Evolutionary conservation across 2,797 vertebrate species (phyloP), one percentile per base, ranked within the genome.

Genomic region (Nasua narica): DNA sequence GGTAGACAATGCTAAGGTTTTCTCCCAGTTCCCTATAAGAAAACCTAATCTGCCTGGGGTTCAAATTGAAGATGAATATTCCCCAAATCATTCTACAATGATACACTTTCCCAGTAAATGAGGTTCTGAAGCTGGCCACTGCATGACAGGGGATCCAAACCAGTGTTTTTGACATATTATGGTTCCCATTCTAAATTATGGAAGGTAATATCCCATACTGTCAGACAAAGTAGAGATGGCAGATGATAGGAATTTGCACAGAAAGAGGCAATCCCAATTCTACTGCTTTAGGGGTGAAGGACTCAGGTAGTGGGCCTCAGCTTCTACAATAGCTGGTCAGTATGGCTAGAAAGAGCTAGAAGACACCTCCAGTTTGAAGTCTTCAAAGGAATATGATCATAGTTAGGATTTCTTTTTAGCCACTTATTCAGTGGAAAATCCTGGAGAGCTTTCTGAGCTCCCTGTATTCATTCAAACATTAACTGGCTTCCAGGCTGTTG

Each of bases 351-450:
- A 29, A 82, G 32, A 82, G 77, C 29, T 46, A 90, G 10, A 92
- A 76, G 52, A 15, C 9, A 69, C 18, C 37, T 83, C n/a, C 35
- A 54, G 37, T 67, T 56, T 67, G n/a, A 96, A 85, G 62, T 69
- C 60, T 86, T 92, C 25, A 46, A 78, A 89, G 48, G 43, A 86
- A 85, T 15, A 29, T 82, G n/a, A 46, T 67, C 65, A 58, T 12
- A 91, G 43, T 70, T n/a, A 84, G 62, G 18, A 81, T 87, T 95
- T 89, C 94, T 92, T 93, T 67, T 62, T 67, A 58, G 70, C 62
- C 62, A 77, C 29, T 76, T 88, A 29, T 50, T 88, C 67, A 65
- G 40, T 29, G 40, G 78, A 88, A 85, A 89, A 74, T 78, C 90
- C 91, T 91, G 40, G 29, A 54, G 27, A 87, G 50, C 69, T 70